A percentile compares a stretch with the other conserved stretches of the same genome.
phyloP scores from a whole-genome alignment of 2,113 vertebrate species.

The Bujurquina vittata region DNA sequence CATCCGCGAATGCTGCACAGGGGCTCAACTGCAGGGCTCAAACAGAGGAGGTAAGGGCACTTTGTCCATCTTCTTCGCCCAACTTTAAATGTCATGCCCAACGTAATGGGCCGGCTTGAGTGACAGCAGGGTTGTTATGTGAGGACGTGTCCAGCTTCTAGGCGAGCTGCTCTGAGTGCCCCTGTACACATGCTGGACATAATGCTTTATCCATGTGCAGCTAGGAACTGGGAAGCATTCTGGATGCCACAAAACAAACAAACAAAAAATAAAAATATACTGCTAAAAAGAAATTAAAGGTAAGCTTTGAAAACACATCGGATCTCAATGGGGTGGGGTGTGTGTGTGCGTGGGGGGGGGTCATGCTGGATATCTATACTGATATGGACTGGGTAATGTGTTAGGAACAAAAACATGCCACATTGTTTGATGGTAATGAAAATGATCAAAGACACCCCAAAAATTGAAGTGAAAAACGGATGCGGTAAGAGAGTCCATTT shows the following conservation, averaged over 20 bases:
- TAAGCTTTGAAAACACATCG: no score
- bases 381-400: no score
- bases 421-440: no score
- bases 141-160: constrained; percentile 73
- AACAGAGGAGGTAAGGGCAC: constrained; percentile 72
- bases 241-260: neutral
- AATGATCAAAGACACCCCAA: no score
- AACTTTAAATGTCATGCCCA: constrained; percentile 79
- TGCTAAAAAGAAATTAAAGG: no score
- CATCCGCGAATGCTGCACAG: constrained; percentile 47
- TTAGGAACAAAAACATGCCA: no score
- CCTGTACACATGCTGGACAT: constrained; percentile 52
- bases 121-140: constrained; percentile 70
- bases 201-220: neutral
- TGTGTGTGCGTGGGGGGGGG: no score
- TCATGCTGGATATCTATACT: no score
- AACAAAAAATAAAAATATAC: neutral
- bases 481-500: no score
- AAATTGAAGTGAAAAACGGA: no score
- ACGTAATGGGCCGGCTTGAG: constrained; percentile 68
- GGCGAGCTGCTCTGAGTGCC: constrained; percentile 60
- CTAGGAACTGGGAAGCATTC: neutral
- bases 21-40: constrained; percentile 69
- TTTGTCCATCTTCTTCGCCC: constrained; percentile 70
- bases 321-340: no score